Base-by-base conservation (phyloP, 2,888 invertebrate genomes). In the Drosophila pegasa region DNA sequence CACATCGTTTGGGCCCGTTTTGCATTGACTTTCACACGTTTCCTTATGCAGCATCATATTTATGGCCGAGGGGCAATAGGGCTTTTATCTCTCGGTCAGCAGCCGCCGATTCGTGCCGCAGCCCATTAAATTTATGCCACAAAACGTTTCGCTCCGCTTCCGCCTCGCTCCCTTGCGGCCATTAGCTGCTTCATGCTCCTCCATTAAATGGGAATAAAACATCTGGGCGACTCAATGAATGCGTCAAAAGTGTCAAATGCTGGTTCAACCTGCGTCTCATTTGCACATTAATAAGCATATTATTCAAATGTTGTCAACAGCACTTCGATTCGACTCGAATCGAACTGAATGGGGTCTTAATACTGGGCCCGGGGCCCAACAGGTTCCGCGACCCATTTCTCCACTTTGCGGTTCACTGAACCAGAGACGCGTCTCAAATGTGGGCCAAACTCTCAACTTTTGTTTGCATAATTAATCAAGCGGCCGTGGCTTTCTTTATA, bases 301-400 rank as follows among this genome's bases (percentile, higher is more conserved):
- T 80, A 85, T 85, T 82, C 54, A 74, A 86, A 78, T 80, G 55
- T 62, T 69, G 58, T 76, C 62, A 78, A 63, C 71, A 69, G n/a
- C 33, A 2, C 12, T 65, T 61, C 47, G 29, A 59, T 22, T 25
- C 33, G 1, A 14, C 61, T 61, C 47, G 29, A 59, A 29, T 25
- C 33, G 40, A 64, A 54, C 55, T 48, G 37, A 29, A 57, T 25
- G 52, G 14, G 14, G 18, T 22, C 27, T 52, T 37, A 18, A 18
- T 27, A 29, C 65, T 22, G 50, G 25, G 38, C 71, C 40, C 12
- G 33, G 45, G 43, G 38, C 47, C 20, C 59, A 85, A 80, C 88
- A 70, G 86, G 85, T 87, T 85, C 67, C 63, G 37, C 59, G 86
- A 80, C 88, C 88, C 79, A 86, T 74, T 80, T 88, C 68, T 71